phyloP scores from a whole-genome alignment of 1,140 invertebrate species.

The Zeugodacus cucurbitae region DNA sequence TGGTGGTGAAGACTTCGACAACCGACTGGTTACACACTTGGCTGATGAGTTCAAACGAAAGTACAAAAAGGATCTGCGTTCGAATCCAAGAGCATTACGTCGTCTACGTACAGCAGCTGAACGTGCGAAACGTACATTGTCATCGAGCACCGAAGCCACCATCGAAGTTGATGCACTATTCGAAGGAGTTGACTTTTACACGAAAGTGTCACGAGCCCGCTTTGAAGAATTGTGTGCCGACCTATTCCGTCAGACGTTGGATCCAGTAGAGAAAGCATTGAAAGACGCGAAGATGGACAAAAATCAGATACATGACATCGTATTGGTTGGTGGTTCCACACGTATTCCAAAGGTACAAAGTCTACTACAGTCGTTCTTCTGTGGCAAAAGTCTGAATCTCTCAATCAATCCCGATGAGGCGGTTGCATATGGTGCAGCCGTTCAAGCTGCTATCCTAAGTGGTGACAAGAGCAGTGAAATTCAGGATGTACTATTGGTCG shows the following conservation, averaged over 20 bases:
- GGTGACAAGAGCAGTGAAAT: conserved; percentile 71
- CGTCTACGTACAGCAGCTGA: conserved; percentile 81
- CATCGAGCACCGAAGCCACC: conserved; percentile 74
- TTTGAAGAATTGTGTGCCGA: conserved; percentile 89
- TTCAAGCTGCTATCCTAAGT: conserved; percentile 80
- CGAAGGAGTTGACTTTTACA: conserved; percentile 85
- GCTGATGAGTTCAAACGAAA: conserved; percentile 83
- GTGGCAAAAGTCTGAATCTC: conserved; percentile 73
- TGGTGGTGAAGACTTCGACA: conserved; percentile 74
- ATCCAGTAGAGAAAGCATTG: conserved; percentile 78
- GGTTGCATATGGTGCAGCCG: conserved; percentile 76
- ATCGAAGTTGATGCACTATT: conserved; percentile 79
- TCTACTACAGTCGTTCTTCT: conserved; percentile 72
- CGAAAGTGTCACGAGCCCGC: conserved; percentile 81
- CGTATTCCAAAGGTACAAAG: conserved; percentile 75
- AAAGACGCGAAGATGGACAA: conserved; percentile 82
- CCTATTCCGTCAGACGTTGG: conserved; percentile 76
- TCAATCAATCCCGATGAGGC: conserved; percentile 84
- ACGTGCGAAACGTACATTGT: conserved; percentile 74
- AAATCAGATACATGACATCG: conserved; percentile 72
- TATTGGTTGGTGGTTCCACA: conserved; percentile 73
- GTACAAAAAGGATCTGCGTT: conserved; percentile 80
- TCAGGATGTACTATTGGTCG: conserved; percentile 70
- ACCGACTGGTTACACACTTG: conserved; percentile 82
- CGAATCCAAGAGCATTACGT: conserved; percentile 80